Conservation (phyloP, 2,888 invertebrate genomes). For the Nymphalis urticae region DNA sequence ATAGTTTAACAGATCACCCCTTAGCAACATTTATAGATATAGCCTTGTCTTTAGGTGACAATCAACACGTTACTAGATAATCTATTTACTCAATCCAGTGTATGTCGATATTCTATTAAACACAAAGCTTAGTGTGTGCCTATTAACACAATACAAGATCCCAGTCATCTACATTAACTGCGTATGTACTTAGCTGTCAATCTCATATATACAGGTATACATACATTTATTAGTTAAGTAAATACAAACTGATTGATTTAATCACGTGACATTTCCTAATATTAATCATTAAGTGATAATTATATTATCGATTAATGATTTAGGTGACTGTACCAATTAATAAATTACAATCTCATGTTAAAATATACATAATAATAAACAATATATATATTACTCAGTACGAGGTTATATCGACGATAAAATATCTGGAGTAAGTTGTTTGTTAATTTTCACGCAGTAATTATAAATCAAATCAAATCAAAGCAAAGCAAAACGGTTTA, state of each 20-base stretch:
- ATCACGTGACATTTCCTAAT: constrained; percentile 13
- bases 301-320: neutral
- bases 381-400: too few species aligned
- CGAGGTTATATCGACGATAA: too few species aligned
- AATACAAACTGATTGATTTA: constrained; percentile 10
- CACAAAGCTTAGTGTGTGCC: constrained; percentile 28
- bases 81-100: constrained; percentile 35
- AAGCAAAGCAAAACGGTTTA: too few species aligned
- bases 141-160: constrained; percentile 32
- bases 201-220: neutral
- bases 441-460: too few species aligned
- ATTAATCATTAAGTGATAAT: neutral
- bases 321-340: too few species aligned
- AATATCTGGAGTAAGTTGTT: too few species aligned
- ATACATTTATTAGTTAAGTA: constrained; percentile 18
- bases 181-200: constrained; percentile 7
- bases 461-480: too few species aligned
- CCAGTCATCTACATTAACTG: constrained; percentile 12
- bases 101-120: constrained; percentile 34
- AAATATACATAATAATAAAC: too few species aligned
- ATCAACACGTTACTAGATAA: constrained; percentile 8
- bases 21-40: too few species aligned
- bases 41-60: neutral
- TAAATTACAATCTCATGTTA: too few species aligned
- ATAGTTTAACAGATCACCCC: too few species aligned